These are phyloP conservation scores for Apostichopus leukothele DNA, from an alignment of 53 echinoderm and acorn worm species.

Conservation along the genomic window DNA sequence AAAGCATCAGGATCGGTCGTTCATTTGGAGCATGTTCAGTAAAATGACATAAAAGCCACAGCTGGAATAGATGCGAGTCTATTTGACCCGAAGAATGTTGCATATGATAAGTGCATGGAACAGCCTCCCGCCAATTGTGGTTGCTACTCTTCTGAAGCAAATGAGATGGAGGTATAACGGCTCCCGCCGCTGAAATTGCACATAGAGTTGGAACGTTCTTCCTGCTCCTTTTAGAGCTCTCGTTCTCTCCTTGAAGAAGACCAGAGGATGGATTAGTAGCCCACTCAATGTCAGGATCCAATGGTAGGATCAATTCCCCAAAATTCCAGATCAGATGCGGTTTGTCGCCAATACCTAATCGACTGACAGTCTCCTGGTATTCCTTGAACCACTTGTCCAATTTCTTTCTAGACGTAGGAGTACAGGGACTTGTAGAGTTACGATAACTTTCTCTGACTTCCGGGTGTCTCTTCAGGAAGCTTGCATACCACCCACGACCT, in stretches of 20 bases:
- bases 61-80: constrained; percentile 10
- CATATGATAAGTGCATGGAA: constrained; percentile 15
- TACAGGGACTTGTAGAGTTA: background rate
- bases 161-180: constrained; percentile 28
- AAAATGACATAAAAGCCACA: constrained; percentile 21
- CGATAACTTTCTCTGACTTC: constrained; percentile 24
- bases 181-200: constrained; percentile 27
- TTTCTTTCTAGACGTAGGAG: constrained; percentile 29
- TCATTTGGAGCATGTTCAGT: constrained; percentile 31
- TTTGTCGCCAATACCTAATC: constrained; percentile 13
- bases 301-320: constrained; percentile 10
- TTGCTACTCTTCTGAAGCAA: background rate
- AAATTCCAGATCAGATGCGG: constrained; percentile 29
- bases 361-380: constrained; percentile 21
- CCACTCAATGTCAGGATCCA: constrained; percentile 32
- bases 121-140: background rate
- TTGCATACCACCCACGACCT: constrained; percentile 35
- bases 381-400: constrained; percentile 33
- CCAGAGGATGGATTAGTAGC: constrained; percentile 3
- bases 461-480: constrained; percentile 31
- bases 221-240: background rate
- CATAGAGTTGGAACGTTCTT: constrained; percentile 21
- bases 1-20: constrained; percentile 13
- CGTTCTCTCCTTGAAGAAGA: constrained; percentile 22
- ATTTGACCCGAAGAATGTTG: constrained; percentile 8